phyloP scores from a whole-genome alignment of 2,888 invertebrate genomes.

The Micropterix aruncella region DNA sequence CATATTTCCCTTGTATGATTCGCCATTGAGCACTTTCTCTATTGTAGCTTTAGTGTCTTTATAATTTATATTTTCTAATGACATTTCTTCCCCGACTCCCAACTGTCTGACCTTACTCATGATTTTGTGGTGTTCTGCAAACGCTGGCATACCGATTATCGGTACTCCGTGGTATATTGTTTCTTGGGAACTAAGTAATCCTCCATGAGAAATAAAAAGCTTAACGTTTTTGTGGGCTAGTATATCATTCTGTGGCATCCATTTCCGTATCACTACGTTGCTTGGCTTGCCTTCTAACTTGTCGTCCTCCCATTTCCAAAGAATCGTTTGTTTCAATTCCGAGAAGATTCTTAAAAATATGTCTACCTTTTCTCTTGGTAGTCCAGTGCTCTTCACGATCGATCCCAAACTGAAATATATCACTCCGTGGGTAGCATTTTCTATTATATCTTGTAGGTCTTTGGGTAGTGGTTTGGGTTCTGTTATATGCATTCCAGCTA shows the following conservation, averaged over 20 bases:
- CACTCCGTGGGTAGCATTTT: conserved; percentile 25
- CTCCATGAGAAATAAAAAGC: conserved; percentile 30
- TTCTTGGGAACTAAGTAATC: conserved; percentile 25
- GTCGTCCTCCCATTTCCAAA: conserved; percentile 35
- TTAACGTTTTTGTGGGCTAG: conserved; percentile 28
- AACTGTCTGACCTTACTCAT: conserved; percentile 20
- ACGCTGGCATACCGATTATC: conserved; percentile 27
- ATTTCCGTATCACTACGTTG: conserved; percentile 31
- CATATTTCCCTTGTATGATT: conserved; percentile 18
- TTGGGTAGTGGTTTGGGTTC: conserved; percentile 20
- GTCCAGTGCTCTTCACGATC: conserved; percentile 24
- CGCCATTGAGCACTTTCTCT: conserved; percentile 18
- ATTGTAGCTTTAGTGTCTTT: conserved; percentile 17
- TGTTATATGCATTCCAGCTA: conserved; percentile 40
- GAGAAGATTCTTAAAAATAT: conserved; percentile 26
- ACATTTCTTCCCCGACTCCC: conserved; percentile 22
- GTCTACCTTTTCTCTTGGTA: conserved; percentile 22
- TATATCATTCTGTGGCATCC: conserved; percentile 43
- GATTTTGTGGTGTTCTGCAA: conserved; percentile 27
- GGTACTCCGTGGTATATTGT: conserved; percentile 27
- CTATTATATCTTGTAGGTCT: conserved; percentile 25
- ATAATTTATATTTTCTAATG: conserved; percentile 20
- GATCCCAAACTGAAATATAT: conserved; percentile 35
- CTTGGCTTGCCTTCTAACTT: conserved; percentile 22
- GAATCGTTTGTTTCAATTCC: conserved; percentile 23